phyloP scores from a whole-genome alignment of 2,797 vertebrate species.

The Streptopelia turtur region DNA sequence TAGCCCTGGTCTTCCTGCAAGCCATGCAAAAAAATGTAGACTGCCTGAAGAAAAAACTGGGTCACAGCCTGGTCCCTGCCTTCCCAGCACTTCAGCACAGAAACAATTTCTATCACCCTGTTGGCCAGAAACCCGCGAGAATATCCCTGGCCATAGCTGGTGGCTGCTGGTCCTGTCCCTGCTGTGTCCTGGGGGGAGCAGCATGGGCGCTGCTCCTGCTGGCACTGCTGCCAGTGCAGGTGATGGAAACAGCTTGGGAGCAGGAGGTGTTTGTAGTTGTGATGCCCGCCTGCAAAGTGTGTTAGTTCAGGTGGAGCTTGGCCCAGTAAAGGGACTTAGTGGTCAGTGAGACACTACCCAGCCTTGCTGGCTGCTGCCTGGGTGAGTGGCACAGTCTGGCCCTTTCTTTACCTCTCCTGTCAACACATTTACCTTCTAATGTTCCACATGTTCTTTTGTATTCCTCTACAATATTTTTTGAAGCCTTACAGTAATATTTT shows the following conservation, averaged over 20 bases:
- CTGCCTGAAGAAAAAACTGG: neutral
- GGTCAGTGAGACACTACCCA: fast-evolving
- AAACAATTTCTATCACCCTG: neutral
- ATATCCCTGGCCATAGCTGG: fast-evolving
- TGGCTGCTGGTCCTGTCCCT: neutral
- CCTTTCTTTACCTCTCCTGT: neutral
- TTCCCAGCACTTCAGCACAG: neutral
- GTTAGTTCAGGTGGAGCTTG: neutral
- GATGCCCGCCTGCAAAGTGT: neutral
- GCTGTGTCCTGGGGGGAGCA: fast-evolving
- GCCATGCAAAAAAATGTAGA: neutral
- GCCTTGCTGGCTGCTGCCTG: neutral
- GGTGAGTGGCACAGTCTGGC: fast-evolving
- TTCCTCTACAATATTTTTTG: neutral
- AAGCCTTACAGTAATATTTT: neutral
- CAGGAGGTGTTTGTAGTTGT: neutral
- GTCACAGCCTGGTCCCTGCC: neutral
- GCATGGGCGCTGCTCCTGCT: fast-evolving
- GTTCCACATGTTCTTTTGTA: neutral
- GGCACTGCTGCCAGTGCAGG: neutral
- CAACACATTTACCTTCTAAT: neutral
- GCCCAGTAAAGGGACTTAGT: neutral
- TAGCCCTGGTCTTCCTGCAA: neutral
- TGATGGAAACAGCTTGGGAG: fast-evolving
- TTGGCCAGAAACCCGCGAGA: neutral